These are phyloP conservation scores for Pampusana beccarii DNA, from an alignment of 2,113 vertebrate genomes.

Conservation along the genomic window DNA sequence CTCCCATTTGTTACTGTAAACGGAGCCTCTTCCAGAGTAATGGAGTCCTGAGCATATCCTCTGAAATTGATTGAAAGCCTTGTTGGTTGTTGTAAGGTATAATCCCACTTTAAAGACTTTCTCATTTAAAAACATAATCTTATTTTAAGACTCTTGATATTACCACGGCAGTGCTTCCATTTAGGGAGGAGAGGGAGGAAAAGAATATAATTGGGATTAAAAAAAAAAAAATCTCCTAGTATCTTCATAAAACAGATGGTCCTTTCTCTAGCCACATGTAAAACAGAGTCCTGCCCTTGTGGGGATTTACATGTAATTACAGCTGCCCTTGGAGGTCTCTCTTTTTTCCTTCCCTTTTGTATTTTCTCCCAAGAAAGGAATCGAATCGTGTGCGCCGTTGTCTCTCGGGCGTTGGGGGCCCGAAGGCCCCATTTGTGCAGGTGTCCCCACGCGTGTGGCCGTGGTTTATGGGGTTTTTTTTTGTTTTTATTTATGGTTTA, in stretches of 20 bases:
- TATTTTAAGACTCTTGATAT: conserved; percentile 40
- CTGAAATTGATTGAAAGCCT: background rate
- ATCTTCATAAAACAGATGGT: conserved; percentile 28
- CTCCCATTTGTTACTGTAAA: background rate
- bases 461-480: no score
- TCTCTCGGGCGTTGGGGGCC: no score
- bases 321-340: background rate
- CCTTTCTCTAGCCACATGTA: background rate
- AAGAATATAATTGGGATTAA: conserved; percentile 15
- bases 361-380: no score
- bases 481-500: no score
- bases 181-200: background rate
- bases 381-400: no score
- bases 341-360: background rate
- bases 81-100: background rate
- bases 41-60: background rate
- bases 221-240: background rate
- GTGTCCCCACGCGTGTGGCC: no score
- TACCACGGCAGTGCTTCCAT: background rate
- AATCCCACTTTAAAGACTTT: conserved; percentile 28
- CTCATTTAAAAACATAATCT: conserved; percentile 44
- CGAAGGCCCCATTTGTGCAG: no score
- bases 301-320: conserved; percentile 44
- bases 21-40: background rate
- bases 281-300: background rate